Evolutionary conservation across 2,113 vertebrate genomes (phyloP).

Genomic region (Lagopus muta): DNA sequence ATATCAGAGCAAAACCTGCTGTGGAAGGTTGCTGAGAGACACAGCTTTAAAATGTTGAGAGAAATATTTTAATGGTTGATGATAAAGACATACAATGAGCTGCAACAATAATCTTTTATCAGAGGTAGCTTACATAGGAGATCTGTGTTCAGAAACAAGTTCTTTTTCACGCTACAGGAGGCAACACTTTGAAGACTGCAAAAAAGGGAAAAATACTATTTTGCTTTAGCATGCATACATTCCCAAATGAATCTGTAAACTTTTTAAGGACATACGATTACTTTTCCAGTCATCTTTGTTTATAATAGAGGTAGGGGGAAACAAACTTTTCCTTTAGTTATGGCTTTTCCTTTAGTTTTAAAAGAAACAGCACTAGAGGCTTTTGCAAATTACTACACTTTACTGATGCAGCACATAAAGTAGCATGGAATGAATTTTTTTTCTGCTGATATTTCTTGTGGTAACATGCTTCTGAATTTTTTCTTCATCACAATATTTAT

Average conservation of each 20-base stretch:
- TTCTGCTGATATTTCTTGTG: neutral
- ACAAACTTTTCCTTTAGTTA: no score
- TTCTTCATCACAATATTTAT: neutral
- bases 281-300: neutral
- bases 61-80: conserved; percentile 26
- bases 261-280: neutral
- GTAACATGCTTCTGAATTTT: neutral
- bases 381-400: neutral
- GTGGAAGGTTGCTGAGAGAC: conserved; percentile 41
- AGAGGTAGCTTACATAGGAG: conserved; percentile 12
- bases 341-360: neutral
- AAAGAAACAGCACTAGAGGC: neutral
- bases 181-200: neutral
- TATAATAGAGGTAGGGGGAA: neutral
- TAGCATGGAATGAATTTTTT: conserved; percentile 15
- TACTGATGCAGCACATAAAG: neutral
- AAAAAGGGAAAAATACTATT: neutral
- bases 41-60: conserved; percentile 35
- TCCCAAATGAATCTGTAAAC: neutral
- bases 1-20: conserved; percentile 33
- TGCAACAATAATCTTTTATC: conserved; percentile 7
- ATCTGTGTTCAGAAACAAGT: neutral
- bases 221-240: neutral
- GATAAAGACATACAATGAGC: conserved; percentile 50
- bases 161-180: neutral